Evolutionary conservation across 2,888 invertebrate genomes (phyloP), one percentile per base, ranked within the genome.

Genomic region (Cybosia mesomella): DNA sequence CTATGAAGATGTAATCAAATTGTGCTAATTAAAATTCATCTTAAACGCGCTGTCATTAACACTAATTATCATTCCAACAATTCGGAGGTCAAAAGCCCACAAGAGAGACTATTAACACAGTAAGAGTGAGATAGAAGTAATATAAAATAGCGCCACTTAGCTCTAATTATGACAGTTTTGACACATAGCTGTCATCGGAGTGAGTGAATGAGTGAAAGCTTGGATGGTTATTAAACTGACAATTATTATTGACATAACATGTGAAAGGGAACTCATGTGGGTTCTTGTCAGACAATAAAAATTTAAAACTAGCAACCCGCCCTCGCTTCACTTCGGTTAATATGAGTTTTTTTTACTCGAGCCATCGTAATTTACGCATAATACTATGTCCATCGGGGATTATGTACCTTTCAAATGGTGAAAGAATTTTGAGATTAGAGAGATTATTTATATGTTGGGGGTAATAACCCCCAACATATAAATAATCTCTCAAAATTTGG

Each of bases 131-230:
- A 49, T 28, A 61, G 32, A 28, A 49, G 24, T 28, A 43, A 60
- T 18, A 18, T n/a, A 24, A 10, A 34, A 57, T 32, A 28, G 36
- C 22, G 13, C 36, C n/a, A n/a, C n/a, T 58, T 32, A n/a, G 24
- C 7, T 7, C 28, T 28, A 11, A 49, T 61, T 49, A n/a, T 61
- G 61, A 49, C 61, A 61, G 61, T 21, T 61, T 49, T 61, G 61
- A 61, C 49, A 49, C 11, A 9, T 4, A 49, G 11, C 43, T 61
- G 61, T 49, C 49, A 49, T 49, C 49, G n/a, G 49, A 49, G 49
- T 49, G 49, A 49, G 49, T n/a, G 49, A 49, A 49, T 49, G 49
- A 49, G n/a, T 43, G 43, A 43, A 43, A 43, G 43, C 43, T 43
- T 18, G 1, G n/a, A n/a, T 7, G 49, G 2, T 49, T 8, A 49